These are phyloP conservation scores for Xestobium rufovillosum DNA, from an alignment of 2,888 invertebrate species.

Conservation along the genomic window DNA sequence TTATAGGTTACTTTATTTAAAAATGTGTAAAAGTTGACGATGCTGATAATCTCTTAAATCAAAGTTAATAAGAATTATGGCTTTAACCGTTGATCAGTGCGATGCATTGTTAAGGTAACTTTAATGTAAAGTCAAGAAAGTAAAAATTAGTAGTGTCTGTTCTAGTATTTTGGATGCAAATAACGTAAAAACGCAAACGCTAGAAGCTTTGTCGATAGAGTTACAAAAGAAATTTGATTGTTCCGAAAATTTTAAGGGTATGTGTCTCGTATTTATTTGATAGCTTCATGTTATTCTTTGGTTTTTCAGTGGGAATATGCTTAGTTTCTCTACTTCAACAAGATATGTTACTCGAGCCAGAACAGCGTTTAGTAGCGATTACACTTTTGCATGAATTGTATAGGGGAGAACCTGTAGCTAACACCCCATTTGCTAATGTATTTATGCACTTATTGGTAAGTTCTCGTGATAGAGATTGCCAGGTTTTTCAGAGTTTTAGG, in stretches of 20 bases:
- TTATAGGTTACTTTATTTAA: too few relatives aligned
- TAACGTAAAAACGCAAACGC: conserved; percentile 62
- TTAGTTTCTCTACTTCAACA: conserved; percentile 58
- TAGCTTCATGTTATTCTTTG: conserved; percentile 9
- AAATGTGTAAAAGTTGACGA: too few relatives aligned
- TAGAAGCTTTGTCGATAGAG: conserved; percentile 69
- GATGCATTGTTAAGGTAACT: conserved; percentile 45
- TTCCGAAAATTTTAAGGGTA: conserved; percentile 70
- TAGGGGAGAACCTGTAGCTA: conserved; percentile 55
- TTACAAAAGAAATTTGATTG: conserved; percentile 72
- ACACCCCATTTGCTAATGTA: conserved; percentile 64
- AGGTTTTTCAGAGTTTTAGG: too few relatives aligned
- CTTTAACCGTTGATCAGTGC: conserved; percentile 43
- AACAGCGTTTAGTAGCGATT: conserved; percentile 62
- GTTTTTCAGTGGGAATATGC: conserved; percentile 50
- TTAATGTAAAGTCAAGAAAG: conserved; percentile 5
- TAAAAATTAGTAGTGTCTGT: conserved; percentile 23
- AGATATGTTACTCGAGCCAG: conserved; percentile 58
- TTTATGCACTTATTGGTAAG: conserved; percentile 61
- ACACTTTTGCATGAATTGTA: conserved; percentile 65
- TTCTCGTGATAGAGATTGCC: too few relatives aligned
- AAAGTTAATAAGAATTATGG: too few relatives aligned
- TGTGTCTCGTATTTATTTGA: conserved; percentile 28
- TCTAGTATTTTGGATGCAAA: conserved; percentile 65
- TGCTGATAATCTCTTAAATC: too few relatives aligned